Percentiles rank a stretch among this genome's conserved stretches.
Evolutionary conservation across 1,140 invertebrate species (phyloP).

Genomic region (Yoshiicerus persimilis): DNA sequence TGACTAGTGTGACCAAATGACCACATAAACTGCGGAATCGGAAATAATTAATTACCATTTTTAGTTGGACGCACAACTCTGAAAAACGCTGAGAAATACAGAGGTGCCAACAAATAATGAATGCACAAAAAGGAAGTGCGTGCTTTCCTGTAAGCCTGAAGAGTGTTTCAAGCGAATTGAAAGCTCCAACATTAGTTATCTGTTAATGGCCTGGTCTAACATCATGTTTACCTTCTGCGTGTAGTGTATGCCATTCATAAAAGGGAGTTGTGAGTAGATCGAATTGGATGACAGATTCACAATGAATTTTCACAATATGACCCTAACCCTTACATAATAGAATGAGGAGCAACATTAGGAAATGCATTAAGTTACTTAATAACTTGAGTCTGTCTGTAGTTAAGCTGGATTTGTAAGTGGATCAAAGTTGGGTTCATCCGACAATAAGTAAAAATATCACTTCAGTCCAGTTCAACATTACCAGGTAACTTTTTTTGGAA

Average conservation of each 20-base stretch:
- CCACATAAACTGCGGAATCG: neutral
- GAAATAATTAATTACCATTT: neutral
- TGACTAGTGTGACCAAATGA: no score
- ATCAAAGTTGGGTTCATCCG: neutral
- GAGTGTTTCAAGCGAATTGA: neutral
- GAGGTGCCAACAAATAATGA: neutral
- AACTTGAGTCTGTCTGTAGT: neutral
- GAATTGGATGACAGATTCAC: neutral
- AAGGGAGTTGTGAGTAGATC: neutral
- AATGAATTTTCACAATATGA: no score
- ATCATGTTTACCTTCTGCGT: no score
- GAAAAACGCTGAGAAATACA: neutral
- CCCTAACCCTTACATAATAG: neutral
- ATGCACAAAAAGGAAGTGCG: neutral
- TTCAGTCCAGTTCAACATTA: neutral
- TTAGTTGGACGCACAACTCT: neutral
- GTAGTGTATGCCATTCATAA: neutral
- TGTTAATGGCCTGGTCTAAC: neutral
- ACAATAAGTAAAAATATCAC: neutral
- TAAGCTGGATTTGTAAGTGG: neutral
- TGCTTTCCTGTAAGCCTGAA: neutral
- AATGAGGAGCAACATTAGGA: neutral
- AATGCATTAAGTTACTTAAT: neutral
- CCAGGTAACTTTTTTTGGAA: neutral
- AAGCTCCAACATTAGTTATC: neutral